phyloP scores from a whole-genome alignment of 2,113 vertebrate species.

The Gavialis gangeticus region DNA sequence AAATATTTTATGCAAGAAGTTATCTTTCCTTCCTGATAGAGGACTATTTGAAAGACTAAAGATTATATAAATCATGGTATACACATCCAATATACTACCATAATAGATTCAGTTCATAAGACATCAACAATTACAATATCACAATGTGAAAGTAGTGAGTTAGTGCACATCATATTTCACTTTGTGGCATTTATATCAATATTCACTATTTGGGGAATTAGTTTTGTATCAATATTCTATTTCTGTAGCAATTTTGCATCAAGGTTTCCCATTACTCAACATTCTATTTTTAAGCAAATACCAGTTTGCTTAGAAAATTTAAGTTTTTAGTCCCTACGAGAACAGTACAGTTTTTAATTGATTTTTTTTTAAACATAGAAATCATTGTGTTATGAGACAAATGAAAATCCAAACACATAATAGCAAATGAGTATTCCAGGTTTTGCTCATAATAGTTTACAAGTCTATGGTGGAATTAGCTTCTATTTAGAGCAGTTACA shows the following conservation, averaged over 20 bases:
- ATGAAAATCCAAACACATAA: not conserved
- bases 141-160: rapidly evolving
- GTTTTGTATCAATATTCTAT: rapidly evolving
- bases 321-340: not conserved
- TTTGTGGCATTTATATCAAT: not conserved
- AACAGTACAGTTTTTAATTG: not conserved
- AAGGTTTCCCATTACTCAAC: not conserved
- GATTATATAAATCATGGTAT: not conserved
- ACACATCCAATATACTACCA: not conserved
- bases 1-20: not conserved
- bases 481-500: not conserved
- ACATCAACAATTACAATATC: rapidly evolving
- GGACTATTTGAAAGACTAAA: not conserved
- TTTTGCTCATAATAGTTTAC: not conserved
- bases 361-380: not conserved
- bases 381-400: not conserved
- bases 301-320: not conserved
- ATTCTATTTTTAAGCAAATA: constrained; percentile 5
- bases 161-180: rapidly evolving
- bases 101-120: not conserved
- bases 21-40: not conserved
- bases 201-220: not conserved
- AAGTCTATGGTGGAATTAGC: not conserved
- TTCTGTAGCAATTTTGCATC: not conserved
- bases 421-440: not conserved